These are phyloP conservation scores for Polietes domitor DNA, from an alignment of 2,888 invertebrate genomes.

Conservation along the genomic window DNA sequence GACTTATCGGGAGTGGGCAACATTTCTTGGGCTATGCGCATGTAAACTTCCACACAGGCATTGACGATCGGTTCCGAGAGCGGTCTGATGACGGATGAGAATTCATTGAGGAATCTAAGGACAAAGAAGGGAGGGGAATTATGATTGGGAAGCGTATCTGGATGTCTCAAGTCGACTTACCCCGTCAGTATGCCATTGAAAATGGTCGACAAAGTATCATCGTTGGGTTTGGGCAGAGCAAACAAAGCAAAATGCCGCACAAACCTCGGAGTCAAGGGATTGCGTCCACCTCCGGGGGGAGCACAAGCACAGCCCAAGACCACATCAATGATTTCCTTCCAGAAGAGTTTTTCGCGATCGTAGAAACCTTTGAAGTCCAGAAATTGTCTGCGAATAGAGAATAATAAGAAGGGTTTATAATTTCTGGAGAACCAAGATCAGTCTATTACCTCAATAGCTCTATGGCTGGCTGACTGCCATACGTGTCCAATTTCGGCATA, in stretches of 20 bases:
- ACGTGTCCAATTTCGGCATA: conserved; percentile 93
- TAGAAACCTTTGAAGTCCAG: conserved; percentile 86
- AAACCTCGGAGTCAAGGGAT: conserved; percentile 90
- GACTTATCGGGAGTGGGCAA: conserved; percentile 95
- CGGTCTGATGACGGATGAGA: conserved; percentile 86
- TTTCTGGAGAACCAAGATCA: background rate
- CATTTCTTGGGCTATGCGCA: conserved; percentile 89
- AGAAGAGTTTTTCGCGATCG: conserved; percentile 92
- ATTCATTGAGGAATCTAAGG: conserved; percentile 89
- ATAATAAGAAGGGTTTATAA: background rate
- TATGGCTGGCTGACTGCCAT: conserved; percentile 95
- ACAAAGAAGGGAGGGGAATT: conserved; percentile 80
- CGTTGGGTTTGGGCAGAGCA: conserved; percentile 89
- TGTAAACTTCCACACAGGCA: conserved; percentile 92
- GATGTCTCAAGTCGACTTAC: conserved; percentile 59
- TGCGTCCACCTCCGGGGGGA: conserved; percentile 95
- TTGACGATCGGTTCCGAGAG: conserved; percentile 88
- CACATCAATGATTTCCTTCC: conserved; percentile 93
- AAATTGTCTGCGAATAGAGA: conserved; percentile 75
- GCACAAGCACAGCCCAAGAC: conserved; percentile 94
- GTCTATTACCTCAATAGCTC: conserved; percentile 88
- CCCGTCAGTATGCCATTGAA: conserved; percentile 78
- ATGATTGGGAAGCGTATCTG: background rate
- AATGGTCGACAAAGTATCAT: conserved; percentile 78
- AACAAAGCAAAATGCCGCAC: conserved; percentile 94